These are phyloP conservation scores for Apoderus coryli DNA, from an alignment of 2,888 invertebrate genomes.

Conservation along the genomic window DNA sequence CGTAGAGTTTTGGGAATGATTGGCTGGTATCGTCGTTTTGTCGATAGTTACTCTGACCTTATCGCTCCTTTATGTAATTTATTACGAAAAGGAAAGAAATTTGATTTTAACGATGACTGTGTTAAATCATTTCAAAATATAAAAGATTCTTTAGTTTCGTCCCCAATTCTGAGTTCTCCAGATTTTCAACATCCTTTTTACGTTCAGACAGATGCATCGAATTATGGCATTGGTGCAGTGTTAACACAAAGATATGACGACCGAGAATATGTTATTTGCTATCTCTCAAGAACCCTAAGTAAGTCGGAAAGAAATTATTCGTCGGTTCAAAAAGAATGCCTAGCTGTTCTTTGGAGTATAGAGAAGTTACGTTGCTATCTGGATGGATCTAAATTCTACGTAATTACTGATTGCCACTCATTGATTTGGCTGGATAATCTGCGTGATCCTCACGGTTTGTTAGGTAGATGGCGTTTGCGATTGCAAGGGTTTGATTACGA, in stretches of 20 bases:
- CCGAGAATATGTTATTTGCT: conserved; percentile 13
- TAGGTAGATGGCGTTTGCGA: conserved; percentile 2
- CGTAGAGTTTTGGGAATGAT: no score
- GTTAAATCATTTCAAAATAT: conserved; percentile 2
- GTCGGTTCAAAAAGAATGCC: conserved; percentile 14
- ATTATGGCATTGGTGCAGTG: conserved; percentile 16
- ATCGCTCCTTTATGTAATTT: no score
- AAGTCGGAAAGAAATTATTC: conserved; percentile 15
- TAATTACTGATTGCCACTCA: conserved; percentile 6
- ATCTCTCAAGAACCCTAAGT: neutral
- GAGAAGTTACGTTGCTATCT: conserved; percentile 11
- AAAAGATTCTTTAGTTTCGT: conserved; percentile 3
- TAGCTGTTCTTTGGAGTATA: conserved; percentile 12
- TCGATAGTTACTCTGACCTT: no score
- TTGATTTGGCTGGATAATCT: conserved; percentile 5
- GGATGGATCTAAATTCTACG: conserved; percentile 9
- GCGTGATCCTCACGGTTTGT: no score
- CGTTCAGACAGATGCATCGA: conserved; percentile 18
- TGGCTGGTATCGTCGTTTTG: no score
- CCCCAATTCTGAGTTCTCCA: conserved; percentile 16
- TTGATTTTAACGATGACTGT: neutral
- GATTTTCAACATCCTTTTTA: conserved; percentile 12
- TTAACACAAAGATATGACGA: conserved; percentile 13
- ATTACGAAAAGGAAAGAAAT: conserved; percentile 1
- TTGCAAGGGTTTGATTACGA: conserved; percentile 12